phyloP scores from a whole-genome alignment of 2,888 invertebrate genomes.

The Polydrusus cervinus region DNA sequence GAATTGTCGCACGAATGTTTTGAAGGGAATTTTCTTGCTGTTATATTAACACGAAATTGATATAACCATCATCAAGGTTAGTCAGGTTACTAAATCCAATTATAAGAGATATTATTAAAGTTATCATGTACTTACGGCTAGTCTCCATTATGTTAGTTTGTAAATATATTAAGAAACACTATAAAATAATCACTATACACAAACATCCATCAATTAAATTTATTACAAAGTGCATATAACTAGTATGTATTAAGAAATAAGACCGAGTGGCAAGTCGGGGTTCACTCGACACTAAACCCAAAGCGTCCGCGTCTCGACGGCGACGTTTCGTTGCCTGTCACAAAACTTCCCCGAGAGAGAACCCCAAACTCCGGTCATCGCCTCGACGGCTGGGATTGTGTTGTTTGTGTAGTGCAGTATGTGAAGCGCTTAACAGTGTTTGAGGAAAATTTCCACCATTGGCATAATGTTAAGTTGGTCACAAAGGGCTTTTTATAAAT shows the following conservation, averaged over 20 bases:
- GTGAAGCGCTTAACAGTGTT: conserved; percentile 31
- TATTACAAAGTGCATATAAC: too few species aligned
- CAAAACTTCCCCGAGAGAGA: conserved; percentile 63
- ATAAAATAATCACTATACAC: not conserved
- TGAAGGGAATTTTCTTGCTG: too few species aligned
- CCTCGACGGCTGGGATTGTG: conserved; percentile 50
- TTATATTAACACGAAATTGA: too few species aligned
- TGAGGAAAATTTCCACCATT: conserved; percentile 36
- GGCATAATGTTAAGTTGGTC: conserved; percentile 21
- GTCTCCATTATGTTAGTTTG: not conserved
- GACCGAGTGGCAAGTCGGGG: conserved; percentile 26
- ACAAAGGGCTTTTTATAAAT: too few species aligned
- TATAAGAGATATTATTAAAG: too few species aligned
- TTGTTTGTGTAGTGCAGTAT: conserved; percentile 47
- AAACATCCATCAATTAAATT: conserved; percentile 1
- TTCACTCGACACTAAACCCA: conserved; percentile 66
- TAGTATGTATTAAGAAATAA: not conserved
- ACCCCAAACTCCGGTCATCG: conserved; percentile 58
- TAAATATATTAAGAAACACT: not conserved
- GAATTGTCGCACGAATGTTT: too few species aligned
- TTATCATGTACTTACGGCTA: not conserved
- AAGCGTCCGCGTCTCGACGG: conserved; percentile 71
- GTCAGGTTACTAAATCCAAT: too few species aligned
- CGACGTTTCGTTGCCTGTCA: conserved; percentile 59
- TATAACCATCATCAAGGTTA: too few species aligned